Percentiles rank a stretch among this genome's conserved stretches.
Conservation (phyloP, 2,888 invertebrate genomes). For the Peribatodes rhomboidaria region DNA sequence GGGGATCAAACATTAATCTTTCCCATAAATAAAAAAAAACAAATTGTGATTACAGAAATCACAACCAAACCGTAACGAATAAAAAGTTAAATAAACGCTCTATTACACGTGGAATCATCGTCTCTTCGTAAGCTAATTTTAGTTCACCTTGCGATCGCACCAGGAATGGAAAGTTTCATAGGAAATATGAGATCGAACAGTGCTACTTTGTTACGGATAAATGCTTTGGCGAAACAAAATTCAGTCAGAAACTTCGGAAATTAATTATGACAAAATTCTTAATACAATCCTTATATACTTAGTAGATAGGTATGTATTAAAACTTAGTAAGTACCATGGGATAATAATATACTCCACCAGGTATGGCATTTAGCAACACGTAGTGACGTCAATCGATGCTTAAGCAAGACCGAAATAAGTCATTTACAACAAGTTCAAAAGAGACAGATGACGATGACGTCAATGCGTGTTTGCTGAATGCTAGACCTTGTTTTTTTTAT, state of each 20-base stretch:
- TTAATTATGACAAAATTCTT: neutral
- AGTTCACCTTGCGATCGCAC: conserved; percentile 68
- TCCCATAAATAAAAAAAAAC: neutral
- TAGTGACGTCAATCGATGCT: too few species aligned
- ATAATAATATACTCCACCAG: too few species aligned
- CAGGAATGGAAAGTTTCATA: conserved; percentile 67
- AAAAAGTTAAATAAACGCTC: conserved; percentile 47
- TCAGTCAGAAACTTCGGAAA: neutral
- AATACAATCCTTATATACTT: too few species aligned
- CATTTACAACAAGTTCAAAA: too few species aligned
- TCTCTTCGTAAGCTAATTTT: conserved; percentile 70
- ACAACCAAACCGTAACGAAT: conserved; percentile 41
- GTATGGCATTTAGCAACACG: too few species aligned
- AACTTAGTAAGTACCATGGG: too few species aligned
- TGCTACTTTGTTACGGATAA: conserved; percentile 27
- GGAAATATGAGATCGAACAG: conserved; percentile 45
- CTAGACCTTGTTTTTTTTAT: too few species aligned
- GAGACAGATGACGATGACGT: too few species aligned
- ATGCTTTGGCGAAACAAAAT: neutral
- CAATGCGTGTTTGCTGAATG: too few species aligned
- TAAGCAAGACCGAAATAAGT: too few species aligned
- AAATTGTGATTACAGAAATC: conserved; percentile 25
- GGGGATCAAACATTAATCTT: too few species aligned
- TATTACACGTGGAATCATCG: conserved; percentile 62
- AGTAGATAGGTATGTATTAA: too few species aligned